These are phyloP conservation scores for Lonchura striata DNA, from an alignment of 2,113 vertebrate species.

Conservation along the genomic window DNA sequence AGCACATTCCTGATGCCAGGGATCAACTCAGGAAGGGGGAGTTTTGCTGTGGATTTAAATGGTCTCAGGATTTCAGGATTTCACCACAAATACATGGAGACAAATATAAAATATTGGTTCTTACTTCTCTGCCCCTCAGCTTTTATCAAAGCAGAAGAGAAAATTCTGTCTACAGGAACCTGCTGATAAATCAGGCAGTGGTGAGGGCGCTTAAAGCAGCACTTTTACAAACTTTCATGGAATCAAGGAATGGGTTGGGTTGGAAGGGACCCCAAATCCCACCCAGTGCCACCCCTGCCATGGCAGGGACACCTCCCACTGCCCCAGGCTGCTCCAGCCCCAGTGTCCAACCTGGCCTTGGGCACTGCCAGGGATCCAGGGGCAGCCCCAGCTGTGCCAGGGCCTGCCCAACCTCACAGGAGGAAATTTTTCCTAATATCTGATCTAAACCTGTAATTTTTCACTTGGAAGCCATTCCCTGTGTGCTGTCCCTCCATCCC, in stretches of 20 bases:
- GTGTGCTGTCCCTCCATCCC: background rate
- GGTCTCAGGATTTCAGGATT: background rate
- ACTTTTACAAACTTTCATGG: background rate
- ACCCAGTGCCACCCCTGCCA: too few species aligned
- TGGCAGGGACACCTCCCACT: background rate
- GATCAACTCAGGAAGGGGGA: background rate
- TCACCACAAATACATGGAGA: background rate
- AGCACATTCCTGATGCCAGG: background rate
- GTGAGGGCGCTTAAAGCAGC: background rate
- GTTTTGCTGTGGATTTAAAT: rapidly evolving
- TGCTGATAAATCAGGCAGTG: background rate
- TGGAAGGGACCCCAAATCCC: rapidly evolving
- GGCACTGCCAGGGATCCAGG: background rate
- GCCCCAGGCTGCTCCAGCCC: background rate
- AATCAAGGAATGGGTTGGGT: background rate
- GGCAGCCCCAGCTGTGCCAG: background rate
- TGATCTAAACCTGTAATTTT: too few species aligned
- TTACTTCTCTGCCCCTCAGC: background rate
- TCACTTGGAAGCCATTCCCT: background rate
- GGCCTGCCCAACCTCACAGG: background rate
- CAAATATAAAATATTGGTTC: background rate
- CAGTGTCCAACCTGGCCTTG: background rate
- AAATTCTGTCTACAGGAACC: background rate
- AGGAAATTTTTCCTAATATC: too few species aligned
- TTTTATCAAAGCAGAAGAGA: background rate